Evolutionary conservation across 2,888 invertebrate species (phyloP).

Genomic region (Nyleta sp.): DNA sequence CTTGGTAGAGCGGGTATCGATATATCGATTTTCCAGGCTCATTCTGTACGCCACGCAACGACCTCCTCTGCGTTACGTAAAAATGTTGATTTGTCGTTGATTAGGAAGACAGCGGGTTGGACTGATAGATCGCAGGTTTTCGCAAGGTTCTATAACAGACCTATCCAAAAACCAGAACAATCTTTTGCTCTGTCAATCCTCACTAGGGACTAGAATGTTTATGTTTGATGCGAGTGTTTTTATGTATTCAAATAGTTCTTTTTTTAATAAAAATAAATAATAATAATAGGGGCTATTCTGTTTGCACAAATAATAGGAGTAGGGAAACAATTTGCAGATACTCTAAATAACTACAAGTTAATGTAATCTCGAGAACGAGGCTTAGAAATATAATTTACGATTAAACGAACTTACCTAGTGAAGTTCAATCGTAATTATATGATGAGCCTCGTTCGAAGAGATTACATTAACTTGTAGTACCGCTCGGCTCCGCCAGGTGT

Average conservation of each 20-base stretch:
- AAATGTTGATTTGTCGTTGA: not conserved
- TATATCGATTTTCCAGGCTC: not conserved
- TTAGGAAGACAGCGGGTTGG: slow-evolving; percentile 29
- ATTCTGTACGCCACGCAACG: slow-evolving; percentile 14
- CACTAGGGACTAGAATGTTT: not conserved
- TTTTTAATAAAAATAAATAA: too few species aligned
- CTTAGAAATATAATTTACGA: slow-evolving; percentile 17
- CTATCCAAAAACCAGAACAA: not conserved
- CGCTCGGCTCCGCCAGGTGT: not conserved
- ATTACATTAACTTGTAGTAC: slow-evolving; percentile 17
- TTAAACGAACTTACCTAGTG: slow-evolving; percentile 32
- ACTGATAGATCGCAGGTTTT: slow-evolving; percentile 20
- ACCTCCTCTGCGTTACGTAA: slow-evolving; percentile 4
- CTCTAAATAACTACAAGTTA: slow-evolving; percentile 34
- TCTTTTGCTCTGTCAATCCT: slow-evolving; percentile 10
- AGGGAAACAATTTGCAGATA: slow-evolving; percentile 3
- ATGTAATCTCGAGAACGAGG: slow-evolving; percentile 27
- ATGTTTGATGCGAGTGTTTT: not conserved
- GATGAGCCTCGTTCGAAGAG: slow-evolving; percentile 23
- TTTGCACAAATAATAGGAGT: not conserved
- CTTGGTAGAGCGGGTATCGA: slow-evolving; percentile 5
- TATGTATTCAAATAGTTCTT: not conserved
- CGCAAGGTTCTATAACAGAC: slow-evolving; percentile 30
- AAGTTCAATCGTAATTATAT: slow-evolving; percentile 31
- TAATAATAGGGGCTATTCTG: not conserved